These are phyloP conservation scores for Dryobates pubescens DNA, from an alignment of 2,797 vertebrate species.

Conservation along the genomic window DNA sequence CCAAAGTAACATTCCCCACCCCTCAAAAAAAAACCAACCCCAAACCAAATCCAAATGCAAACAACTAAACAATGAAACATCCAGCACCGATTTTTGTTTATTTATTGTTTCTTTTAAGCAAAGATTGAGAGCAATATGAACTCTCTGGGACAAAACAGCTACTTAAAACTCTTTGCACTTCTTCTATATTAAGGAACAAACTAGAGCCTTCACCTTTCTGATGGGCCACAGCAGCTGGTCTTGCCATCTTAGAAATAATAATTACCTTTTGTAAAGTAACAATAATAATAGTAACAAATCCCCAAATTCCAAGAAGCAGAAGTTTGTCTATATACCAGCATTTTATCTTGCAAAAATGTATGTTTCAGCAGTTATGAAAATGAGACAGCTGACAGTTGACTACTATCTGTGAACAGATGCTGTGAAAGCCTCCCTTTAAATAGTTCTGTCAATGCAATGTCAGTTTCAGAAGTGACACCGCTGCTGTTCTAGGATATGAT, in stretches of 20 bases:
- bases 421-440: slow-evolving; percentile 40
- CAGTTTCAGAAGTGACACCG: slow-evolving; percentile 36
- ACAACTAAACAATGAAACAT: no score
- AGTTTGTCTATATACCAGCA: background rate
- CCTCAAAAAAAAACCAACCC: no score
- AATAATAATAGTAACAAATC: background rate
- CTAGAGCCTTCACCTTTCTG: background rate
- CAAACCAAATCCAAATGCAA: no score
- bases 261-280: no score
- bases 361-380: slow-evolving; percentile 64
- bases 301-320: background rate
- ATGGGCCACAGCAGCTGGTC: background rate
- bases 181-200: background rate
- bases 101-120: no score
- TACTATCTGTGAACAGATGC: slow-evolving; percentile 56
- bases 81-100: no score
- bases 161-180: background rate
- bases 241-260: background rate
- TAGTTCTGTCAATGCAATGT: slow-evolving; percentile 50
- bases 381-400: slow-evolving; percentile 57
- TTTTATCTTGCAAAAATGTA: slow-evolving; percentile 15
- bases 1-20: no score
- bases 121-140: background rate
- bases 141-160: background rate
- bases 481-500: slow-evolving; percentile 11